These are phyloP conservation scores for Catamblyrhynchus diadema DNA, from an alignment of 2,797 vertebrate species.

Conservation along the genomic window DNA sequence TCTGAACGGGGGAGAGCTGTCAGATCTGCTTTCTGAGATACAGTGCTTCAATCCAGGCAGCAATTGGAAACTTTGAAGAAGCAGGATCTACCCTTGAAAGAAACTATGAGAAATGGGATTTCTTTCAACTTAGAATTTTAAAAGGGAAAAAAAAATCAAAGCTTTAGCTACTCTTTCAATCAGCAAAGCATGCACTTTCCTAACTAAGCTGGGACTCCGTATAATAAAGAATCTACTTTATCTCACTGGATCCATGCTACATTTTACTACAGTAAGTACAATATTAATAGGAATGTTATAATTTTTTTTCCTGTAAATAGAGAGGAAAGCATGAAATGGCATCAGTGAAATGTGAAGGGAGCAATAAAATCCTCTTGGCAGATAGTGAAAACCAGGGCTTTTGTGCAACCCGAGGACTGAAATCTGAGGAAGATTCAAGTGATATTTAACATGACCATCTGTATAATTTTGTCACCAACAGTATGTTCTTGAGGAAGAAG, in stretches of 20 bases:
- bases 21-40: slow-evolving; percentile 54
- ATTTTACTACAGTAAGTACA: slow-evolving; percentile 49
- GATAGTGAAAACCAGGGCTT: slow-evolving; percentile 23
- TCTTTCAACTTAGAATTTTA: slow-evolving; percentile 33
- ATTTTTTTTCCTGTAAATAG: slow-evolving; percentile 33
- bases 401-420: slow-evolving; percentile 10
- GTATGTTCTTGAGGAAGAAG: slow-evolving; percentile 79
- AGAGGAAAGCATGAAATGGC: slow-evolving; percentile 24
- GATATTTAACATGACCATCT: slow-evolving; percentile 73
- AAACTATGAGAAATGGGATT: slow-evolving; percentile 44
- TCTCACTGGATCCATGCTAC: slow-evolving; percentile 7
- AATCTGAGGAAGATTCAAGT: not conserved
- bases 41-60: slow-evolving; percentile 3
- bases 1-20: slow-evolving; percentile 61
- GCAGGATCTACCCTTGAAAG: not conserved
- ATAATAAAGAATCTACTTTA: not conserved
- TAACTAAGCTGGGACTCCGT: not conserved
- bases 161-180: slow-evolving; percentile 9
- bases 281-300: not conserved
- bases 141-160: not conserved
- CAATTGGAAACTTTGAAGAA: slow-evolving; percentile 36
- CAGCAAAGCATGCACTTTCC: not conserved
- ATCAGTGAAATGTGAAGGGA: slow-evolving; percentile 27
- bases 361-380: slow-evolving; percentile 4
- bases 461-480: slow-evolving; percentile 58